Evolutionary conservation across 2,113 vertebrate genomes (phyloP).

Genomic region (Amazona guildingii): DNA sequence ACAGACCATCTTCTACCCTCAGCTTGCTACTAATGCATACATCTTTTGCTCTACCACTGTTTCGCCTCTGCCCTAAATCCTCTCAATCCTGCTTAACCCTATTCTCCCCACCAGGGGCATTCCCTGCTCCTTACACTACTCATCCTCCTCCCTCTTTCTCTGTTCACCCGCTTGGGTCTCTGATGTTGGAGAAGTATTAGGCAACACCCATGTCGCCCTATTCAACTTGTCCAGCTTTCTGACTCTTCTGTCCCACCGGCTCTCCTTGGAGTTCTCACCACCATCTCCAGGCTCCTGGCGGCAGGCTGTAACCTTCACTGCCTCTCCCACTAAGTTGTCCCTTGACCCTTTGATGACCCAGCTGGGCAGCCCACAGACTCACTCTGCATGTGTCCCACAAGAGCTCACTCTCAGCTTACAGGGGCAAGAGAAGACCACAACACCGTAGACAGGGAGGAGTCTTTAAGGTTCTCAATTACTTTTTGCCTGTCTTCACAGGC

Average conservation of each 20-base stretch:
- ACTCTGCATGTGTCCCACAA: accelerated
- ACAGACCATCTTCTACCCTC: background rate
- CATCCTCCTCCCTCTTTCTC: background rate
- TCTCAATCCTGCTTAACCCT: background rate
- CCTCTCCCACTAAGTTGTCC: background rate
- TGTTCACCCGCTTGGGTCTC: background rate
- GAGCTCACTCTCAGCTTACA: background rate
- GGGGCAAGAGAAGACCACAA: background rate
- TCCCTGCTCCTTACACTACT: background rate
- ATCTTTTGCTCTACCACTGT: background rate
- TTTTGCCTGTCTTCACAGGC: background rate
- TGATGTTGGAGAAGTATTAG: background rate
- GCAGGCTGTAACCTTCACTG: background rate
- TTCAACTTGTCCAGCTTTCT: background rate
- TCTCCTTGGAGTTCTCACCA: background rate
- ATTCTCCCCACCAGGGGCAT: background rate
- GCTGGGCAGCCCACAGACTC: background rate
- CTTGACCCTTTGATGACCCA: background rate
- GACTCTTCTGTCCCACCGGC: background rate
- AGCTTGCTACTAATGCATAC: background rate
- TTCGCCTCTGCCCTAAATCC: background rate
- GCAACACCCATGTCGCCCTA: accelerated
- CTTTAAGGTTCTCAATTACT: background rate
- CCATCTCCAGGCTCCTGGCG: background rate
- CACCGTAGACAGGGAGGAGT: background rate